Base-by-base conservation (phyloP, 2,113 vertebrate species). In the Hydrolagus affinis region DNA sequence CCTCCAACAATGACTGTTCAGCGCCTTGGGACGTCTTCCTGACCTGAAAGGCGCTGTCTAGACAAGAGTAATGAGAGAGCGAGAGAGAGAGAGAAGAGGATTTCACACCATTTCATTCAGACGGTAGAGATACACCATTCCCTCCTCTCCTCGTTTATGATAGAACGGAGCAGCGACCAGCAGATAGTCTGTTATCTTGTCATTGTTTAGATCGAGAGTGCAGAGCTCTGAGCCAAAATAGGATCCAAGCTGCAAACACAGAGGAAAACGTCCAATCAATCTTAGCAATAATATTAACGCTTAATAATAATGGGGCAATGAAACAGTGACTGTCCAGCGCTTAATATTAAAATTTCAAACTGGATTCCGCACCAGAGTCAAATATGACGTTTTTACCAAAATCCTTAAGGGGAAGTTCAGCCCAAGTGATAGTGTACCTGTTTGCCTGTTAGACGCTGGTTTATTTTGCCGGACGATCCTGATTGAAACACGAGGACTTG, bases 171-270 rank as follows among this genome's bases (percentile, higher is more conserved):
- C 95, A 69, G 90, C 95, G 78, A 94, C 92, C 15, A 93, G 89
- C 83, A 94, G 87, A 85, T 94, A 85, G 86, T 91, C 92, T 1
- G 91, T 92, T 87, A 86, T 70, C 14, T 88, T 87, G 73, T 94
- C 89, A 9, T 19, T 32, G 87, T 93, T 56, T 57, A 92, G 83
- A 70, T 93, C 94, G 89, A 93, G 85, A 0, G 90, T 85, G 87
- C 94, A 95, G 28, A 95, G 89, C 88, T 91, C 93, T 60, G 93
- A 90, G 62, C 95, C 95, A 89, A 94, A 95, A 88, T 93, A 94
- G 87, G 94, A 93, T 11, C 94, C 94, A 87, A 95, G 89, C 95
- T 96, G 87, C n/a, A 87, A 64, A 85, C 21, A 70, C 11, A 71
- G 15, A 77, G 15, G 15, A 9, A n/a, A n/a, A 77, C 2, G 15